Evolutionary conservation across 2,113 vertebrate species (phyloP).

Genomic region (Spizaetus ornatus): DNA sequence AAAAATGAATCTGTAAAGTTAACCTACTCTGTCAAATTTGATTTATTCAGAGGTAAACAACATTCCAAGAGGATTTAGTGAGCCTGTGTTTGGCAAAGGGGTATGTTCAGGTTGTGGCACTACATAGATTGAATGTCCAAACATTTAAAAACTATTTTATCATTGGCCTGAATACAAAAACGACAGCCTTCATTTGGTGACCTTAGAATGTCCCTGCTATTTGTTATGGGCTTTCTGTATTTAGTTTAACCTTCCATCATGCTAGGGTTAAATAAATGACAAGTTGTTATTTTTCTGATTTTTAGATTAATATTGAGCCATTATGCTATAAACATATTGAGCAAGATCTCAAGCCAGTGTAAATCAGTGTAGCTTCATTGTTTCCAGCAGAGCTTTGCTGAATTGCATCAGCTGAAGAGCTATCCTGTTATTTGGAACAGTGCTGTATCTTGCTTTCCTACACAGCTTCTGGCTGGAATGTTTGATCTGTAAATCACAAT

Average conservation of each 20-base stretch:
- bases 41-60: constrained; percentile 82
- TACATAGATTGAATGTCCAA: constrained; percentile 79
- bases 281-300: constrained; percentile 75
- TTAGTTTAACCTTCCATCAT: constrained; percentile 74
- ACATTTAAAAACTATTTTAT: constrained; percentile 78
- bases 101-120: constrained; percentile 75
- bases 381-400: constrained; percentile 24
- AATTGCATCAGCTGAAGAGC: constrained; percentile 16
- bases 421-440: constrained; percentile 14
- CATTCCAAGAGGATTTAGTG: constrained; percentile 81
- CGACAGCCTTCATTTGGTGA: constrained; percentile 76
- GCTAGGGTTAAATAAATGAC: constrained; percentile 72
- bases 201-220: constrained; percentile 75
- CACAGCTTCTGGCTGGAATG: constrained; percentile 27
- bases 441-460: not conserved
- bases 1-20: constrained; percentile 80
- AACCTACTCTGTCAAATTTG: constrained; percentile 78
- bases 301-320: constrained; percentile 72
- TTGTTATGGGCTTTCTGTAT: constrained; percentile 72
- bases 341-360: constrained; percentile 46
- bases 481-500: constrained; percentile 52
- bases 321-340: constrained; percentile 72
- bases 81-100: constrained; percentile 76
- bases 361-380: constrained; percentile 41
- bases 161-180: constrained; percentile 74